phyloP scores from a whole-genome alignment of 2,797 vertebrate species.

The Xerus rutilus region DNA sequence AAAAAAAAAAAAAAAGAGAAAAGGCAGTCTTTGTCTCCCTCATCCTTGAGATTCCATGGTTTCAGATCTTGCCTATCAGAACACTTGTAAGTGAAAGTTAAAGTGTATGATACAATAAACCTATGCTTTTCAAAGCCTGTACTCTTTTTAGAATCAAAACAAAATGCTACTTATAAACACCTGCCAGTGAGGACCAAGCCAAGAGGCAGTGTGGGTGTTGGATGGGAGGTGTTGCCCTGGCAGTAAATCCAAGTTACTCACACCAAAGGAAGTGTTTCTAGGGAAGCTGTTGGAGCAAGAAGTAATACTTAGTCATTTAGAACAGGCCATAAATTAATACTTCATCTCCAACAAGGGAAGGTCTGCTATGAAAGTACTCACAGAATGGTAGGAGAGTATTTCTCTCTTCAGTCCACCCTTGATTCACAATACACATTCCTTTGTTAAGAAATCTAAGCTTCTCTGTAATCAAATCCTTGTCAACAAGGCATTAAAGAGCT shows the following conservation, averaged over 20 bases:
- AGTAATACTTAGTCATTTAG: slow-evolving; percentile 68
- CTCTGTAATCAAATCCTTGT: slow-evolving; percentile 46
- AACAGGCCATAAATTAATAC: slow-evolving; percentile 35
- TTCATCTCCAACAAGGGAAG: slow-evolving; percentile 12
- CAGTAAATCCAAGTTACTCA: slow-evolving; percentile 78
- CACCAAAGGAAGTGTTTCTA: slow-evolving; percentile 74
- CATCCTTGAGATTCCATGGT: background rate
- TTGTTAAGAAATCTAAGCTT: slow-evolving; percentile 46
- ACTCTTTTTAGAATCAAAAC: slow-evolving; percentile 67
- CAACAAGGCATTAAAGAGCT: slow-evolving; percentile 42
- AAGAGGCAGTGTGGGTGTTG: slow-evolving; percentile 55
- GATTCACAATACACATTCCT: slow-evolving; percentile 9
- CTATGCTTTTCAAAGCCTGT: slow-evolving; percentile 41
- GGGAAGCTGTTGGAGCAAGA: slow-evolving; percentile 67
- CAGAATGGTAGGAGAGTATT: background rate
- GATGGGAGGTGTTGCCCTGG: slow-evolving; percentile 61
- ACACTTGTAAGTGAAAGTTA: slow-evolving; percentile 41
- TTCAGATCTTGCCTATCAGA: slow-evolving; percentile 18
- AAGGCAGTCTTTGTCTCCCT: slow-evolving; percentile 32
- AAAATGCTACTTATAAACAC: slow-evolving; percentile 58
- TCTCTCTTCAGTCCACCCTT: background rate
- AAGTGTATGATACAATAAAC: background rate
- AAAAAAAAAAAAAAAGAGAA: too few species aligned
- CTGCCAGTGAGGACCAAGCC: background rate
- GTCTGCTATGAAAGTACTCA: slow-evolving; percentile 40